Conservation (phyloP, 2,797 vertebrate genomes). For the Onychomys arenicola region DNA sequence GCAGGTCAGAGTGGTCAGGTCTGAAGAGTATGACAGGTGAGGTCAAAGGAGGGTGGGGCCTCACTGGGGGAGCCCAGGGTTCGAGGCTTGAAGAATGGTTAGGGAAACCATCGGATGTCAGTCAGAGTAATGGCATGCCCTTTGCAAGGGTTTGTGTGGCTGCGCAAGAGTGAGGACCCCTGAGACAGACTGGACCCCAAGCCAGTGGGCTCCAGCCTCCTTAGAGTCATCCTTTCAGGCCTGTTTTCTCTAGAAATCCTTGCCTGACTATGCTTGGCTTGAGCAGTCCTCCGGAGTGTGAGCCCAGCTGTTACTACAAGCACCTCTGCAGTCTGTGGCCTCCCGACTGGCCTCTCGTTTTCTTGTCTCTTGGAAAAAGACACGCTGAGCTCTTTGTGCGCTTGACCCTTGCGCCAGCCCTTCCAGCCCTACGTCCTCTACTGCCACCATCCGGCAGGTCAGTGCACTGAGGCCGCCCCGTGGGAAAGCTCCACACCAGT, state of each 20-base stretch:
- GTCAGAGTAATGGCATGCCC: accelerated
- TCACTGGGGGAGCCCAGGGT: background rate
- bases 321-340: accelerated
- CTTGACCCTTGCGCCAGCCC: background rate
- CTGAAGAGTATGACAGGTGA: accelerated
- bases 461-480: background rate
- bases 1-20: background rate
- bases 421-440: background rate
- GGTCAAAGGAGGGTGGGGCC: accelerated
- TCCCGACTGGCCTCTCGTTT: background rate
- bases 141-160: background rate
- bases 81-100: background rate
- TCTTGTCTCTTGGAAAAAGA: background rate
- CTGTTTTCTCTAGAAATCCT: background rate
- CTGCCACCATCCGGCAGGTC: accelerated
- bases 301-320: accelerated
- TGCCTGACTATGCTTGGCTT: accelerated
- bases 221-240: accelerated
- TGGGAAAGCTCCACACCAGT: accelerated
- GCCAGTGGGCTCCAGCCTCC: accelerated
- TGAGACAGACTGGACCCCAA: accelerated
- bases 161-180: accelerated
- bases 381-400: accelerated
- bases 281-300: accelerated
- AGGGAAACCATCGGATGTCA: accelerated